Evolutionary conservation across 1,140 invertebrate genomes (phyloP), one percentile per base, ranked within the genome.

Genomic region (Vollenhovia emeryi): DNA sequence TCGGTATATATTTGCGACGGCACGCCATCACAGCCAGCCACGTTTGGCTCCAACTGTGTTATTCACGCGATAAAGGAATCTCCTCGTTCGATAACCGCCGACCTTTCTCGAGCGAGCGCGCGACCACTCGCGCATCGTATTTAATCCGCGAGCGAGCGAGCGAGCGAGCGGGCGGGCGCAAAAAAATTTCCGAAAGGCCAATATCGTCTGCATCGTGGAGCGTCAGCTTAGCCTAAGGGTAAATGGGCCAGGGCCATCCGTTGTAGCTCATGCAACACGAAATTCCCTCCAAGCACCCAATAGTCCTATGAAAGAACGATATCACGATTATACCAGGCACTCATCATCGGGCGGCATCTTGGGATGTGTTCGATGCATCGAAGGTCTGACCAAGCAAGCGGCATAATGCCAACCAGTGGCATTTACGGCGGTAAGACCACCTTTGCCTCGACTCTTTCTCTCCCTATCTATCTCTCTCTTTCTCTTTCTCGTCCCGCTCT

Each of bases 371-470:
- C 86, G 88, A 88, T 90, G 88, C 93, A 92, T 91, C 90, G 93
- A 94, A 94, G 93, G 94, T 94, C 93, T 94, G 88, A 84, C 89
- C 90, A 74, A 79, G 90, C 90, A 90, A 89, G 85, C 87, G 86
- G 89, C 90, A 94, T 94, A 95, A 95, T 95, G 94, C 94, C 94
- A 95, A 95, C 94, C 92, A 93, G 94, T 94, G 94, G 94, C 94
- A 95, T 95, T 95, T 95, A 94, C 90, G 92, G 86, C 92, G 91
- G 91, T 91, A 91, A 93, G 91, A 92, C 93, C 90, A 91, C 92
- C 93, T 93, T 93, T 93, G 90, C 92, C 91, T 91, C 90, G 69
- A 86, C 83, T 85, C 74, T 66, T 60, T 62, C 24, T 73, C 73
- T 84, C 71, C 52, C 36, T 66, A 79, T 52, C 76, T 86, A 84